Percentiles rank a stretch among this genome's conserved stretches.
phyloP scores from a whole-genome alignment of 2,888 invertebrate genomes.

The Pterobdella sp. region DNA sequence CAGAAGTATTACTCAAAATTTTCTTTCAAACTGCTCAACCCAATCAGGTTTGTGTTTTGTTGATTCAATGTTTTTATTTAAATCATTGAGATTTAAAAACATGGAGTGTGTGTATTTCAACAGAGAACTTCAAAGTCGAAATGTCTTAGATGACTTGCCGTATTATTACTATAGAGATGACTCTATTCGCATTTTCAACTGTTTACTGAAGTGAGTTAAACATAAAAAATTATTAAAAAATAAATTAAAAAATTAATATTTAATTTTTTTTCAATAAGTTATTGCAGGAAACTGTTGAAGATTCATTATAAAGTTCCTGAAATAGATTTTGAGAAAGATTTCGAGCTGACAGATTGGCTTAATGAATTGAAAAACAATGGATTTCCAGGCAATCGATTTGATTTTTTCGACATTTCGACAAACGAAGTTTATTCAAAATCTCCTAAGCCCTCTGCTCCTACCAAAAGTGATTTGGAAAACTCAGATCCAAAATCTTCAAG shows the following conservation, averaged over 20 bases:
- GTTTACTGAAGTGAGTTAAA: slow-evolving; percentile 31
- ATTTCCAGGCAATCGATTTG: slow-evolving; percentile 23
- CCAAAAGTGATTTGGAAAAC: neutral
- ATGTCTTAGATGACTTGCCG: slow-evolving; percentile 32
- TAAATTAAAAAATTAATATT: no score
- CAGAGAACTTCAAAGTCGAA: slow-evolving; percentile 5
- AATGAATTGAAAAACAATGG: slow-evolving; percentile 13
- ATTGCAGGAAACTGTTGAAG: slow-evolving; percentile 13
- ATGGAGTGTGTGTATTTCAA: neutral
- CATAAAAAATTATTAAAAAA: no score
- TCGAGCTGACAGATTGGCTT: slow-evolving; percentile 19
- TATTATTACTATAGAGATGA: slow-evolving; percentile 38
- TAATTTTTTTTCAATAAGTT: neutral
- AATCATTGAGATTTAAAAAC: neutral
- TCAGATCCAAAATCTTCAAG: neutral
- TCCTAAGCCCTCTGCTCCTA: neutral
- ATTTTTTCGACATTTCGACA: neutral
- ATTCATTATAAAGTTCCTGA: slow-evolving; percentile 10
- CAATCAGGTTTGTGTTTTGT: neutral
- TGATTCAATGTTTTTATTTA: neutral
- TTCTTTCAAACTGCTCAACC: slow-evolving; percentile 34
- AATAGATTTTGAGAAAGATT: slow-evolving; percentile 5
- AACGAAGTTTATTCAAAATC: neutral
- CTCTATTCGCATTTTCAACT: slow-evolving; percentile 33
- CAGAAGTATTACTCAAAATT: slow-evolving; percentile 30